A percentile compares a stretch with the other conserved stretches of the same genome.
phyloP scores from a whole-genome alignment of 2,797 vertebrate species.

The Fistularia tabacaria region DNA sequence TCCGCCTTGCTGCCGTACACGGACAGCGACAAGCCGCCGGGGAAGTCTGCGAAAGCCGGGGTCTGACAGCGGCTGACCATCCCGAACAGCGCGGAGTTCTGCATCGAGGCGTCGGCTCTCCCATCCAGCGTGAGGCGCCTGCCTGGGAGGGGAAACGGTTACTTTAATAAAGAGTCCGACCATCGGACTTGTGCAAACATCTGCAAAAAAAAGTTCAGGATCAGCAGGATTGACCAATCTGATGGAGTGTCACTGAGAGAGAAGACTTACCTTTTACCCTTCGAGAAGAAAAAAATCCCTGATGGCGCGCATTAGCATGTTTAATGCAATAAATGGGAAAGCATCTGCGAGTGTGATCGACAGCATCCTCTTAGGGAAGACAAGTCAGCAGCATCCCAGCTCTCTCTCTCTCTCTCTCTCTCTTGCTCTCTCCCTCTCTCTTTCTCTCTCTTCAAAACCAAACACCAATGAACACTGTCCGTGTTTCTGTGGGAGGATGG shows the following conservation, averaged over 20 bases:
- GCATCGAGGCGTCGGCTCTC: slow-evolving; percentile 66
- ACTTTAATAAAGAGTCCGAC: slow-evolving; percentile 12
- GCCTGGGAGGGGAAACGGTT: slow-evolving; percentile 69
- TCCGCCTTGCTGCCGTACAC: slow-evolving; percentile 72
- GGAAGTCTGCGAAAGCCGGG: slow-evolving; percentile 67
- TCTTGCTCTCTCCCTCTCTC: slow-evolving; percentile 11
- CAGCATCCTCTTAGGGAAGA: slow-evolving; percentile 66
- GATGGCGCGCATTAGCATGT: slow-evolving; percentile 47
- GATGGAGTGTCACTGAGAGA: neutral
- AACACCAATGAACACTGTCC: slow-evolving; percentile 56
- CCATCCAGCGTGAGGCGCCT: slow-evolving; percentile 37
- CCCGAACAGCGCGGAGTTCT: slow-evolving; percentile 68
- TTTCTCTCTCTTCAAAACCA: slow-evolving; percentile 46
- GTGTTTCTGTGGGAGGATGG: slow-evolving; percentile 48
- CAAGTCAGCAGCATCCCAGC: slow-evolving; percentile 66
- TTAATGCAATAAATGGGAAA: slow-evolving; percentile 40
- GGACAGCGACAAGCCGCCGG: slow-evolving; percentile 68
- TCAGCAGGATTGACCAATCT: neutral
- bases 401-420: slow-evolving; percentile 4
- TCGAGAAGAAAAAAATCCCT: slow-evolving; percentile 17
- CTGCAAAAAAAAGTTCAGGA: neutral
- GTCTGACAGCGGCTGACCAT: slow-evolving; percentile 78
- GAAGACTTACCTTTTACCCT: slow-evolving; percentile 59
- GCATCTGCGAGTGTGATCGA: slow-evolving; percentile 42
- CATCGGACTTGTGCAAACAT: too few species aligned